A percentile compares a stretch with the other conserved stretches of the same genome.
phyloP scores from a whole-genome alignment of 2,797 vertebrate species.

The Picus viridis region DNA sequence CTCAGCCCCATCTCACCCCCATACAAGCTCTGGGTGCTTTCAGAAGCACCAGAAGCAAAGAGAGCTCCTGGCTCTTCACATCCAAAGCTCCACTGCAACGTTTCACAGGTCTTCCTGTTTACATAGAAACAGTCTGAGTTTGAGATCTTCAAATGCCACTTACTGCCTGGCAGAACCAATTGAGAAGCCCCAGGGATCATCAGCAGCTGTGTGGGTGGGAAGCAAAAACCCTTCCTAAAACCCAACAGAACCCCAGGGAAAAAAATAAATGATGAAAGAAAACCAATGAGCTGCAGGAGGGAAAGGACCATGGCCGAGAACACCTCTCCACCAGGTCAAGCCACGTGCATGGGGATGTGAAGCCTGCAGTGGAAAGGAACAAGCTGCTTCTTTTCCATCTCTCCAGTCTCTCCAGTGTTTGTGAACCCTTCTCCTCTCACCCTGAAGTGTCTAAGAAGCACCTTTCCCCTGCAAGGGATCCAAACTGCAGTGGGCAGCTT shows the following conservation, averaged over 20 bases:
- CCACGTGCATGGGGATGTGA: rapidly evolving
- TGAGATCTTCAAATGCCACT: background rate
- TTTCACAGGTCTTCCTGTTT: background rate
- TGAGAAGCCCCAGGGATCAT: background rate
- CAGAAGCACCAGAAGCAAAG: background rate
- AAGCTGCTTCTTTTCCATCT: background rate
- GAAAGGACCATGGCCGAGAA: background rate
- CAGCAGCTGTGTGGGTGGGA: background rate
- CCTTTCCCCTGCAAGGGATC: background rate
- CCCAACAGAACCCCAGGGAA: background rate
- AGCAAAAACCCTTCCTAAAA: background rate
- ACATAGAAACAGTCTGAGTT: background rate
- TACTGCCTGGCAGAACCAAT: background rate
- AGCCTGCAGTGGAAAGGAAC: background rate
- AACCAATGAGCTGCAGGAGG: background rate
- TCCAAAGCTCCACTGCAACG: background rate
- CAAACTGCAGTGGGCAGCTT: background rate
- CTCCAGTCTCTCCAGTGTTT: background rate
- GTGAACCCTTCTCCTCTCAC: background rate
- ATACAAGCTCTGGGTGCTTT: background rate
- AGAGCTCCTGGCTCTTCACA: rapidly evolving
- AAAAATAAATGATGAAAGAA: background rate
- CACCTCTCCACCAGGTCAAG: background rate
- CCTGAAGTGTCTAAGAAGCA: background rate
- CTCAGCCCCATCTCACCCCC: background rate